Evolutionary conservation across 2,888 invertebrate species (phyloP).

Genomic region (Eremobia ochroleuca): DNA sequence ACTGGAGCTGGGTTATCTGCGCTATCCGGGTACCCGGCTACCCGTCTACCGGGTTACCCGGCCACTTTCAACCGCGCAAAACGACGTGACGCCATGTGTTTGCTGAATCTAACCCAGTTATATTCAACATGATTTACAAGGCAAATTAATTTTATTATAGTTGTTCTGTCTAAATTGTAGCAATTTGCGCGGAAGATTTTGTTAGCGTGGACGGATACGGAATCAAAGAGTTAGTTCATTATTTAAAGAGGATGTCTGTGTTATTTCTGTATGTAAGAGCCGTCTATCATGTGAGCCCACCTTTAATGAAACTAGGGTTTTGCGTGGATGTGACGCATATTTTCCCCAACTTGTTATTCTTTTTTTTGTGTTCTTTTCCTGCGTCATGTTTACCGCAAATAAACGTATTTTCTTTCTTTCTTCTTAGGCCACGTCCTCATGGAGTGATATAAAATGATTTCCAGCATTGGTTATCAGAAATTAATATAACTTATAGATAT

Average conservation of each 20-base stretch:
- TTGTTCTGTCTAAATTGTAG: constrained; percentile 43
- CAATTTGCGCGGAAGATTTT: constrained; percentile 34
- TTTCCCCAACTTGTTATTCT: too few relatives aligned
- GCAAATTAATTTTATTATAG: constrained; percentile 54
- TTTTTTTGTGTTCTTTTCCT: too few relatives aligned
- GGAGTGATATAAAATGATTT: neutral
- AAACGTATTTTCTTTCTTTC: too few relatives aligned
- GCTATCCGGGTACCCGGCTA: constrained; percentile 21
- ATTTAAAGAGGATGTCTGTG: neutral
- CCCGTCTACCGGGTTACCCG: constrained; percentile 22
- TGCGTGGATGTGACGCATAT: too few relatives aligned
- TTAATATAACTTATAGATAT: neutral
- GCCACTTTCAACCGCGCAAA: constrained; percentile 46
- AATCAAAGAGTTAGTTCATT: constrained; percentile 1
- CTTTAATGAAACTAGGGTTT: neutral
- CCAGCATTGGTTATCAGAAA: neutral
- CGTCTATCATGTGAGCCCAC: neutral
- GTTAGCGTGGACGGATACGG: constrained; percentile 5
- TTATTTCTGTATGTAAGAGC: neutral
- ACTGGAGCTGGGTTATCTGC: constrained; percentile 53
- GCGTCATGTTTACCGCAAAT: too few relatives aligned
- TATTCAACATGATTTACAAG: constrained; percentile 59
- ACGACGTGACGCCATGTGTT: constrained; percentile 54
- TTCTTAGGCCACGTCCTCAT: neutral
- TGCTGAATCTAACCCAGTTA: constrained; percentile 58